Conservation (phyloP, 1,140 invertebrate genomes). For the Heliconius hermathena region DNA sequence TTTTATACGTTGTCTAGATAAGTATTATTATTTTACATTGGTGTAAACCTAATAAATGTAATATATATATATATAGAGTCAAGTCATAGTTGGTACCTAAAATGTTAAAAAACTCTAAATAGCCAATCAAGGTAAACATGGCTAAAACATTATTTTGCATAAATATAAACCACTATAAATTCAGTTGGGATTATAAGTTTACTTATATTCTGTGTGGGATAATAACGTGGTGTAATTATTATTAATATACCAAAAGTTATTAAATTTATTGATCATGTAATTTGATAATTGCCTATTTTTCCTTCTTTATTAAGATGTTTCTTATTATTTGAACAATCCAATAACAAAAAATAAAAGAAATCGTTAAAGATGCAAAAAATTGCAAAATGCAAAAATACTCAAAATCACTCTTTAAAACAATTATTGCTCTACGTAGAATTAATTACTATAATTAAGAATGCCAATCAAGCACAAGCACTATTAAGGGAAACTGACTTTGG, state of each 20-base stretch:
- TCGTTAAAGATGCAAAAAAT: no score
- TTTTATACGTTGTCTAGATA: no score
- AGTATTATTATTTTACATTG: no score
- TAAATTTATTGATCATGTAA: no score
- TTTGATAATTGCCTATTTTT: no score
- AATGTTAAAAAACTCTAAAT: background rate
- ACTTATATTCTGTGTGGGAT: background rate
- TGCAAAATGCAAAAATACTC: background rate
- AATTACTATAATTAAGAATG: background rate
- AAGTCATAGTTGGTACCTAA: background rate
- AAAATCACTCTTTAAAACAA: background rate
- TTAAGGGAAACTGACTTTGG: constrained; percentile 7
- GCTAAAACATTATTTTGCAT: background rate
- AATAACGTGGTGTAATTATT: background rate
- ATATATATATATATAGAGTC: background rate
- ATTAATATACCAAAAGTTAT: no score
- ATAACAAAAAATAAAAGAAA: no score
- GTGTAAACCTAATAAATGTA: no score
- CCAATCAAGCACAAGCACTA: background rate
- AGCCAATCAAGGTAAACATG: background rate
- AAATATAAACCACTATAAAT: background rate
- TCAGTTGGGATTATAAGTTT: background rate
- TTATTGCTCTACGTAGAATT: background rate
- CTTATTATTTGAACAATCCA: no score
- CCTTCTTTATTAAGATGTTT: no score